A percentile compares a stretch with the other conserved stretches of the same genome.
Conservation (phyloP, 1,140 invertebrate species). For the Brachionus paranguensis region DNA sequence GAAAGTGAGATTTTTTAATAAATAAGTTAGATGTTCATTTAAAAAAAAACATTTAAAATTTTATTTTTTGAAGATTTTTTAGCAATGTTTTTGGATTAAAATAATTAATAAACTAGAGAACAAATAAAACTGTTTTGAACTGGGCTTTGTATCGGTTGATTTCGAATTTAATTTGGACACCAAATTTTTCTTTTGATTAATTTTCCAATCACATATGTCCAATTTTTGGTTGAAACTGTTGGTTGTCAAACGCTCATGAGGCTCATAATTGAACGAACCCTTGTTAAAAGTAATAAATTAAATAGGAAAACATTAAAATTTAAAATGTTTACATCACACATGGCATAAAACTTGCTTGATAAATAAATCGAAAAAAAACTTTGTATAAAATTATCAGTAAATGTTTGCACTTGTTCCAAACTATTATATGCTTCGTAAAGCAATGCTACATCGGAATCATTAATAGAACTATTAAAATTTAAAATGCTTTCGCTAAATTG, state of each 20-base stretch:
- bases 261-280: neutral
- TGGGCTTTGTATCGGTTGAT: neutral
- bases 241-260: neutral
- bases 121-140: neutral
- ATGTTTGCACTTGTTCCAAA: neutral
- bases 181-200: neutral
- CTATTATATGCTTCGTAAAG: slow-evolving; percentile 4
- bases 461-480: neutral
- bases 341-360: neutral
- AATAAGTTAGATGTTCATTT: too few relatives aligned
- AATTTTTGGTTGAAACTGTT: neutral
- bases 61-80: neutral
- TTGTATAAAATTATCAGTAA: neutral
- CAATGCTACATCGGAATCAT: neutral
- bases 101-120: neutral
- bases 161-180: neutral
- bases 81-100: neutral
- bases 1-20: too few relatives aligned
- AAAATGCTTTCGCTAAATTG: neutral
- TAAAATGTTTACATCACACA: slow-evolving; percentile 9
- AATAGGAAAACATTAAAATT: neutral
- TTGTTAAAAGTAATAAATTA: neutral
- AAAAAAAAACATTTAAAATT: too few relatives aligned
- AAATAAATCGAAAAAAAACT: slow-evolving; percentile 1
- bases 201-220: neutral